Percentiles rank a stretch among this genome's conserved stretches.
Evolutionary conservation across 2,113 vertebrate genomes (phyloP).

Genomic region (Litocranius walleri): DNA sequence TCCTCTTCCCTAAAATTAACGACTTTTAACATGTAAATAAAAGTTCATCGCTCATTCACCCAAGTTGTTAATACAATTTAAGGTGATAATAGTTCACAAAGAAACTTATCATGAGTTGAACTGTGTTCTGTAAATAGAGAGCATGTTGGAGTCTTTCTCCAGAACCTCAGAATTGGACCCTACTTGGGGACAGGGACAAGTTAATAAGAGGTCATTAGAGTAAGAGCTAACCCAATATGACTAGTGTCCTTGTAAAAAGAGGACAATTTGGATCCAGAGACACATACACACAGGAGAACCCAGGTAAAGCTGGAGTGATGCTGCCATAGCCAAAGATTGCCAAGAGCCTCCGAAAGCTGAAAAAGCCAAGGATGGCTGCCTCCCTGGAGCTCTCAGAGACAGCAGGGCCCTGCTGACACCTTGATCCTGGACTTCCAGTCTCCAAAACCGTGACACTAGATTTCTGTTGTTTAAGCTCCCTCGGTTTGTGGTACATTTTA

Average conservation of each 20-base stretch:
- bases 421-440: background rate
- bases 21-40: background rate
- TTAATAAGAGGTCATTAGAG: background rate
- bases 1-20: background rate
- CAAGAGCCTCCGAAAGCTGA: background rate
- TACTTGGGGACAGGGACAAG: background rate
- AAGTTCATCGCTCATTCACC: background rate
- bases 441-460: background rate
- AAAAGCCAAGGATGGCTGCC: background rate
- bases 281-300: background rate
- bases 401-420: background rate
- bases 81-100: background rate
- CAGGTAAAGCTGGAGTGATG: background rate
- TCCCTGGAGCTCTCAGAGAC: background rate
- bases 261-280: background rate
- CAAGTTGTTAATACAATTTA: background rate
- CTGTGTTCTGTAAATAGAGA: background rate
- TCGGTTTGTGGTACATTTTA: background rate
- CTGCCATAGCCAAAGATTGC: background rate
- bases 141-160: background rate
- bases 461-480: background rate
- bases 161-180: background rate
- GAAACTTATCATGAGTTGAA: background rate
- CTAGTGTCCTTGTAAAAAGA: background rate
- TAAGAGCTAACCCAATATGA: background rate